Conservation (phyloP, 2,888 invertebrate genomes). For the Agrilus biguttatus region DNA sequence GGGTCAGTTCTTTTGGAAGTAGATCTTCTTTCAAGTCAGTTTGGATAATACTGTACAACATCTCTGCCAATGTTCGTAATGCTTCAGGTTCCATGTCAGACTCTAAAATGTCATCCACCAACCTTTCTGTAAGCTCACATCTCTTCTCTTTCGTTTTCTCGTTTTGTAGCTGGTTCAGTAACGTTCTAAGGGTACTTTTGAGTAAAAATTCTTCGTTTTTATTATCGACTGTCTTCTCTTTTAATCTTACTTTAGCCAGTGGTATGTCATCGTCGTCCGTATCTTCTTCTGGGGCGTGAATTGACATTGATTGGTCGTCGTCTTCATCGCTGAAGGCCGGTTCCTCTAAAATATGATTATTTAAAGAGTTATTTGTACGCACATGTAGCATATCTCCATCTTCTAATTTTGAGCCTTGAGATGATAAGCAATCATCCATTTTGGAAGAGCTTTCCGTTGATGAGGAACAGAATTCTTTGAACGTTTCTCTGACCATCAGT, state of each 20-base stretch:
- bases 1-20: slow-evolving; percentile 41
- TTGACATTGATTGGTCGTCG: slow-evolving; percentile 40
- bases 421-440: slow-evolving; percentile 14
- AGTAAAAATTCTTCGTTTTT: slow-evolving; percentile 30
- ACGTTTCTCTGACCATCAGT: slow-evolving; percentile 75
- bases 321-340: slow-evolving; percentile 79
- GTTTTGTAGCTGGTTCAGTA: slow-evolving; percentile 39
- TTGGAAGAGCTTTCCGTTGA: slow-evolving; percentile 38
- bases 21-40: slow-evolving; percentile 30
- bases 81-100: slow-evolving; percentile 47
- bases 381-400: slow-evolving; percentile 13
- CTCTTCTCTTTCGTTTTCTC: slow-evolving; percentile 43
- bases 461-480: slow-evolving; percentile 72
- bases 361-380: slow-evolving; percentile 15
- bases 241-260: slow-evolving; percentile 57
- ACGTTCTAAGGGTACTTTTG: slow-evolving; percentile 40
- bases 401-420: slow-evolving; percentile 16
- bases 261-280: slow-evolving; percentile 66
- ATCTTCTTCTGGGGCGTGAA: slow-evolving; percentile 39
- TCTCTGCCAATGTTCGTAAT: slow-evolving; percentile 40
- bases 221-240: slow-evolving; percentile 33
- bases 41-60: slow-evolving; percentile 41
- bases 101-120: slow-evolving; percentile 46
- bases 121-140: slow-evolving; percentile 49
- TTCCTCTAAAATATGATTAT: slow-evolving; percentile 44